phyloP scores from a whole-genome alignment of 2,113 vertebrate genomes.

The Calidris pygmaea region DNA sequence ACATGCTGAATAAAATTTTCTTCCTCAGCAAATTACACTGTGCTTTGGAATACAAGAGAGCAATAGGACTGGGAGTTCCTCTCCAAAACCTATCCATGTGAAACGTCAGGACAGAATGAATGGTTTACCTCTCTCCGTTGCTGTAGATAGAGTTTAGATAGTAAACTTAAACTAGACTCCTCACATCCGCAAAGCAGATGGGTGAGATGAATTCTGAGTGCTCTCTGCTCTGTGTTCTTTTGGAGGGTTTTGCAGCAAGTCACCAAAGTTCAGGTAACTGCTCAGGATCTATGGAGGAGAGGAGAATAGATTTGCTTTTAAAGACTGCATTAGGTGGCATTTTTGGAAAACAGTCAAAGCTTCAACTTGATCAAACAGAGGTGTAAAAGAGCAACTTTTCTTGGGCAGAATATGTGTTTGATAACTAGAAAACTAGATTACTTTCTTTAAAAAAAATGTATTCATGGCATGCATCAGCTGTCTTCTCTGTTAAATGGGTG shows the following conservation, averaged over 20 bases:
- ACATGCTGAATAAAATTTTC: neutral
- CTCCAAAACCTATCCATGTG: neutral
- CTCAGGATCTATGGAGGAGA: neutral
- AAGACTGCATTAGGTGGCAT: neutral
- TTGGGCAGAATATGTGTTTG: neutral
- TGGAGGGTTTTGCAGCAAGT: neutral
- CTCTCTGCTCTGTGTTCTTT: neutral
- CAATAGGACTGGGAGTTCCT: neutral
- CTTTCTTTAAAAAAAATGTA: neutral
- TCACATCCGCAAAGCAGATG: neutral
- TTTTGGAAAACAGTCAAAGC: neutral
- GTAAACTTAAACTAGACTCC: neutral
- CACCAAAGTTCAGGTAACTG: neutral
- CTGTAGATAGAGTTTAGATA: neutral
- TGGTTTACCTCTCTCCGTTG: neutral
- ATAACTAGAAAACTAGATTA: neutral
- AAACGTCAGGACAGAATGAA: neutral
- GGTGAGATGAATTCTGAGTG: neutral
- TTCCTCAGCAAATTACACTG: neutral
- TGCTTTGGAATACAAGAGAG: neutral
- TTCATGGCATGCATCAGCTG: neutral
- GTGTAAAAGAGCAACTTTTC: neutral
- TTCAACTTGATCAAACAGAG: neutral
- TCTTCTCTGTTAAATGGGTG: neutral
- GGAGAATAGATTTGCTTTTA: neutral